A percentile compares a stretch with the other conserved stretches of the same genome.
phyloP scores from a whole-genome alignment of 2,113 vertebrate species.

The Cinclus cinclus region DNA sequence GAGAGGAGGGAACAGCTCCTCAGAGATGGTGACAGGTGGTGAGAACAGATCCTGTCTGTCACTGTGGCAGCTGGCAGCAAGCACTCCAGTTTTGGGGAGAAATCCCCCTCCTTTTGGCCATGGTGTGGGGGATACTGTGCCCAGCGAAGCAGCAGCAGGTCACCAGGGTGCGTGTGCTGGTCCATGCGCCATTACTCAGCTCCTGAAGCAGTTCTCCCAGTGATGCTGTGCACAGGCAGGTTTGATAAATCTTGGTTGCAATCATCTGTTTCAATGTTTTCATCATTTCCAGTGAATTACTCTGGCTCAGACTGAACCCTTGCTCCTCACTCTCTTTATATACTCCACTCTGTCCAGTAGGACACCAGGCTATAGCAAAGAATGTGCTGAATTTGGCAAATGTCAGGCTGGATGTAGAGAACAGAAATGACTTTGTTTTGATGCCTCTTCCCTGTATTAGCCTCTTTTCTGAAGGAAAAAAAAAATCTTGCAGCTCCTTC shows the following conservation, averaged over 20 bases:
- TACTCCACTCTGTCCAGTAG: no score
- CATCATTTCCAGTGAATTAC: background rate
- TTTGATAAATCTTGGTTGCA: background rate
- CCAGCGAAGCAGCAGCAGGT: rapidly evolving
- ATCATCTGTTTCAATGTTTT: background rate
- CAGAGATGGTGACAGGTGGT: background rate
- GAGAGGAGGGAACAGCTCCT: background rate
- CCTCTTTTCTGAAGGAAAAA: background rate
- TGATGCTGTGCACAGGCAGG: background rate
- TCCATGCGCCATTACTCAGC: background rate
- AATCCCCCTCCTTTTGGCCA: background rate
- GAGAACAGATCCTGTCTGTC: background rate
- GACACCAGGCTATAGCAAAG: background rate
- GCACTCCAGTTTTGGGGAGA: background rate
- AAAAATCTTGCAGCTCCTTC: background rate
- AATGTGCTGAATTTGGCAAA: background rate
- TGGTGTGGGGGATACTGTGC: background rate
- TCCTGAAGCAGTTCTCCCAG: background rate
- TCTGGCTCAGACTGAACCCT: background rate
- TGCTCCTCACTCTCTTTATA: rapidly evolving
- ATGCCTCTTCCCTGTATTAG: background rate
- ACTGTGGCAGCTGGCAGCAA: background rate
- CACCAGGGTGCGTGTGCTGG: background rate
- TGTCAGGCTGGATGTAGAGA: background rate
- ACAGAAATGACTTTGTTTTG: background rate